Conservation (phyloP, 2,113 vertebrate genomes). For the Seriola rivoliana region DNA sequence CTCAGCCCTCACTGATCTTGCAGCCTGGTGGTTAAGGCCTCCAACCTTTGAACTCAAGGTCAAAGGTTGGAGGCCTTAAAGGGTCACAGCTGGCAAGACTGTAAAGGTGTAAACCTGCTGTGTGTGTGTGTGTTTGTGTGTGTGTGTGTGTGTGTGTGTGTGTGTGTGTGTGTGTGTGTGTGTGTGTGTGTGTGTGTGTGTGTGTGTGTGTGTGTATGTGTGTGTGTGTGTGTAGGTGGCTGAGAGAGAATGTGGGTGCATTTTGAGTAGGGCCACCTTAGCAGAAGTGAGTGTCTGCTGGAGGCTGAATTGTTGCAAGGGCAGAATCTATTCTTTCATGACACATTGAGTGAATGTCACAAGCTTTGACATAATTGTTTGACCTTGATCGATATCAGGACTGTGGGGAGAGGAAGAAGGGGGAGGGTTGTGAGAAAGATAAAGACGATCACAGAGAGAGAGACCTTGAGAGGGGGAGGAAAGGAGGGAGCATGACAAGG, state of each 20-base stretch:
- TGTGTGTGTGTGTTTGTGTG: background rate
- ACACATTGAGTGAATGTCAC: constrained; percentile 63
- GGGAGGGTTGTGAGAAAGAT: constrained; percentile 7
- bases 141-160: background rate
- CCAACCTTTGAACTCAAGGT: constrained; percentile 73
- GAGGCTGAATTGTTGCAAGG: constrained; percentile 4
- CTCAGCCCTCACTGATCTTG: constrained; percentile 68
- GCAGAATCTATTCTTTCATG: constrained; percentile 37
- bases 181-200: background rate
- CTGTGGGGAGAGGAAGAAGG: background rate
- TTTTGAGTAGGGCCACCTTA: constrained; percentile 1
- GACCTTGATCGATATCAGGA: constrained; percentile 54
- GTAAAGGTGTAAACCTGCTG: constrained; percentile 50
- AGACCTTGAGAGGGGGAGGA: background rate
- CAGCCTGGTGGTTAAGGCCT: constrained; percentile 48
- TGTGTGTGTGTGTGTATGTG: no score
- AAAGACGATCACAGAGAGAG: constrained; percentile 1
- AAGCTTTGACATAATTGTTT: constrained; percentile 51
- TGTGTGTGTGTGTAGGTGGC: background rate
- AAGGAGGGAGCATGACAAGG: background rate
- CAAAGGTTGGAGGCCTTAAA: constrained; percentile 60
- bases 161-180: no score
- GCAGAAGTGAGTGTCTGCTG: background rate
- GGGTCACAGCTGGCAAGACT: constrained; percentile 71
- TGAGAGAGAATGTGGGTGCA: background rate